Base-by-base conservation (phyloP, 1,140 invertebrate species). In the Paraescarpia echinospica region DNA sequence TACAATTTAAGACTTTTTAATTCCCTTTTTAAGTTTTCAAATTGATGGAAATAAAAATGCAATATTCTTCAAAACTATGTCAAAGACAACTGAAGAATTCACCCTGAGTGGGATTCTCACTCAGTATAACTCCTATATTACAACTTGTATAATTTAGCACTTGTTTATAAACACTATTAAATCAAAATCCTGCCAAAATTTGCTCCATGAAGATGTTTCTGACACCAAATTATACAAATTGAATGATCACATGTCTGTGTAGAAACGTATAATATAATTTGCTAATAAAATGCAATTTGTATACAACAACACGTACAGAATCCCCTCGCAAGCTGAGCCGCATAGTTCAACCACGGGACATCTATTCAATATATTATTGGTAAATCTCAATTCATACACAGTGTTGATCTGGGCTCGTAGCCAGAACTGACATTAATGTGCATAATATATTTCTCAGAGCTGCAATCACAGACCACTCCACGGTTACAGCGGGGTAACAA, bases 291-390 rank as follows among this genome's bases (percentile, higher is more conserved):
- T 77, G 59, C 12, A 77, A 27, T 77, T 77, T 77, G 59, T 77
- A 77, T 77, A 77, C 27, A 77, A 77, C 27, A 77, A 5, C 59
- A 77, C 59, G 27, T 27, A 77, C 27, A 4, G 59, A 18, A 77
- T 77, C 59, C 59, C 27, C 2, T 27, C 27, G 59, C 59, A 77
- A 2, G 22, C 59, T 77, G 27, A 77, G 2, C 27, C 22, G 22
- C 59, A 77, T 18, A 77, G 59, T 77, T 77, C 59, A 77, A 77
- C 8, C 27, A 77, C 59, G 22, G 59, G 59, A 77, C 59, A 77
- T 77, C 59, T 77, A 77, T 77, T 27, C 59, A 77, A 77, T 77
- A 77, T 77, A 77, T 77, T 77, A 77, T 77, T 77, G 59, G 59
- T 77, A 77, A 77, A 77, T 77, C 59, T 77, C 59, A 77, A 77